phyloP scores from a whole-genome alignment of 2,888 invertebrate genomes.

The Marronus borbonicus region DNA sequence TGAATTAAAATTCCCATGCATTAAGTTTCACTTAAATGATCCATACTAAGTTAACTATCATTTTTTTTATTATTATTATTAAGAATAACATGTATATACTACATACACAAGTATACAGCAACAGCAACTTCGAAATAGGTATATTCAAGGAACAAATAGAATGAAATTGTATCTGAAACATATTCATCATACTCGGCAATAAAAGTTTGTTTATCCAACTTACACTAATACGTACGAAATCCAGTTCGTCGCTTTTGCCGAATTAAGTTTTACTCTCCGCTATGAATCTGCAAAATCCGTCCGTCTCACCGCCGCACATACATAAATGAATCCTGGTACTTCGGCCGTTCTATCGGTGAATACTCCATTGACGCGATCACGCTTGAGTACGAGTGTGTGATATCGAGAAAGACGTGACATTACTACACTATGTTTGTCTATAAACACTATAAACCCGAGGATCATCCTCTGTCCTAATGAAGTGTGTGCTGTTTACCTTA shows the following conservation, averaged over 20 bases:
- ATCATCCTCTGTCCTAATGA: constrained; percentile 69
- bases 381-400: constrained; percentile 30
- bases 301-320: not conserved
- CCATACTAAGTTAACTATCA: no score
- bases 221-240: constrained; percentile 1
- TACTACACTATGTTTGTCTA: constrained; percentile 67
- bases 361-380: constrained; percentile 21
- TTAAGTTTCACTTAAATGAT: no score
- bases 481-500: constrained; percentile 67
- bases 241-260: not conserved
- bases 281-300: not conserved
- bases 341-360: not conserved
- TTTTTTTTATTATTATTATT: no score
- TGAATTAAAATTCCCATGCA: no score
- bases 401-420: constrained; percentile 64
- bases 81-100: no score
- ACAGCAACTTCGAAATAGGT: not conserved
- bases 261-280: constrained; percentile 15
- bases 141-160: constrained; percentile 2
- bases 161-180: not conserved
- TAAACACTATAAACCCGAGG: constrained; percentile 70
- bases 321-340: constrained; percentile 18
- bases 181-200: not conserved
- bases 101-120: no score
- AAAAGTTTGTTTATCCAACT: constrained; percentile 31